phyloP scores from a whole-genome alignment of 1,140 invertebrate species.

The Ceratosolen fusciceps region DNA sequence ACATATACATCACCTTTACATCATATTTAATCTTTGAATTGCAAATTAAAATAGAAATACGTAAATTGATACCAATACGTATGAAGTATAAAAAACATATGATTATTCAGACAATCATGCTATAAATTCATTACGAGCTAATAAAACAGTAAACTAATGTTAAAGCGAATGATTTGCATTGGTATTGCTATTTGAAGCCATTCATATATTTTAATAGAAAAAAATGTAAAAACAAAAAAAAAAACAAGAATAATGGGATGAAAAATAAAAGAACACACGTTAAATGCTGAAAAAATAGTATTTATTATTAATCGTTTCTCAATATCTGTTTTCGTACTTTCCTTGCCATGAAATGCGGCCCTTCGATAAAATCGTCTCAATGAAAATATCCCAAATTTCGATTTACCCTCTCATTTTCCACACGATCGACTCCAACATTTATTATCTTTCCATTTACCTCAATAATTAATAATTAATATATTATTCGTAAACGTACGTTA shows the following conservation, averaged over 20 bases:
- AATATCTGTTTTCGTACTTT: constrained; percentile 37
- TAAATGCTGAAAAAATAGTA: constrained; percentile 64
- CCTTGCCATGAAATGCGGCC: constrained; percentile 7
- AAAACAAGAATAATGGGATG: not conserved
- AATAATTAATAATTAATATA: no score
- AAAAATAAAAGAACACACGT: constrained; percentile 22
- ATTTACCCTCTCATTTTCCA: no score
- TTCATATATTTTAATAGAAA: not conserved
- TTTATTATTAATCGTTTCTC: constrained; percentile 57
- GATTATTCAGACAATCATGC: no score
- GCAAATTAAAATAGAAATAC: no score
- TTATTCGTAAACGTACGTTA: no score
- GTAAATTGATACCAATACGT: no score
- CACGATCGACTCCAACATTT: not conserved
- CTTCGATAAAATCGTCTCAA: constrained; percentile 22
- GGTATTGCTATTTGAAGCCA: not conserved
- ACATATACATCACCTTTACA: no score
- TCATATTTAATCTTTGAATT: no score
- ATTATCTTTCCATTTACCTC: constrained; percentile 43
- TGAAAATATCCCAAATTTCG: not conserved
- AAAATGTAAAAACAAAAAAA: not conserved
- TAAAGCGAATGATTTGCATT: no score
- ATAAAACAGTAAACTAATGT: no score
- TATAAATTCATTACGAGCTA: no score
- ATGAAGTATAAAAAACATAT: no score